These are phyloP conservation scores for Mercenaria mercenaria DNA, from an alignment of 1,140 invertebrate species.

Conservation along the genomic window DNA sequence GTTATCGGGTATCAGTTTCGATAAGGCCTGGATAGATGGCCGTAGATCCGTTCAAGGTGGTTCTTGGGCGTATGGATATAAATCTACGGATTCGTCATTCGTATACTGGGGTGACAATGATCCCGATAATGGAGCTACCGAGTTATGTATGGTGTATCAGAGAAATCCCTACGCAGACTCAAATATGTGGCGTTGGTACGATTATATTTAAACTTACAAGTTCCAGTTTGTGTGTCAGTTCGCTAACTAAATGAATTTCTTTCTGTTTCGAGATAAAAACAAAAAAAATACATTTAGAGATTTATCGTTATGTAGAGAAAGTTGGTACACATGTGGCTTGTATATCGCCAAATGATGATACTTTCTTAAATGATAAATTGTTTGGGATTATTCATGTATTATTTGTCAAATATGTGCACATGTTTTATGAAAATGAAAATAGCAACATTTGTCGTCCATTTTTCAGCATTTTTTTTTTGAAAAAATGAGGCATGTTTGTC, in stretches of 20 bases:
- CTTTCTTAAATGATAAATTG: neutral
- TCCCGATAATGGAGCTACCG: neutral
- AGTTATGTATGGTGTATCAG: neutral
- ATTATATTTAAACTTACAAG: neutral
- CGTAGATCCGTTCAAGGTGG: neutral
- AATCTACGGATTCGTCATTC: neutral
- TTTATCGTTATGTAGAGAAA: too few relatives aligned
- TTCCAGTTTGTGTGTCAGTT: neutral
- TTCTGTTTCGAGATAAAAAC: too few relatives aligned
- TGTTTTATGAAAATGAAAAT: too few relatives aligned
- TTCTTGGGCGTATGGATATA: neutral
- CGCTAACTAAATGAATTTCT: neutral
- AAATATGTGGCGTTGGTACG: neutral
- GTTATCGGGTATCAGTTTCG: neutral
- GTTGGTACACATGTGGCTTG: too few relatives aligned
- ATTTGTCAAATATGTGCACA: too few relatives aligned
- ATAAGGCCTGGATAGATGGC: neutral
- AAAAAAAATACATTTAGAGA: too few relatives aligned
- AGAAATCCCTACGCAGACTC: neutral
- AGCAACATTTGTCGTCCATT: too few relatives aligned
- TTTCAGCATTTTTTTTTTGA: too few relatives aligned
- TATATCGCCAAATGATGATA: too few relatives aligned
- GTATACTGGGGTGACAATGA: neutral
- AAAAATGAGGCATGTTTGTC: too few relatives aligned
- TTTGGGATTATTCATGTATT: neutral